Percentiles rank a stretch among this genome's conserved stretches.
These are phyloP conservation scores for Nemoura dubitans DNA, from an alignment of 2,888 invertebrate genomes.

Conservation along the genomic window DNA sequence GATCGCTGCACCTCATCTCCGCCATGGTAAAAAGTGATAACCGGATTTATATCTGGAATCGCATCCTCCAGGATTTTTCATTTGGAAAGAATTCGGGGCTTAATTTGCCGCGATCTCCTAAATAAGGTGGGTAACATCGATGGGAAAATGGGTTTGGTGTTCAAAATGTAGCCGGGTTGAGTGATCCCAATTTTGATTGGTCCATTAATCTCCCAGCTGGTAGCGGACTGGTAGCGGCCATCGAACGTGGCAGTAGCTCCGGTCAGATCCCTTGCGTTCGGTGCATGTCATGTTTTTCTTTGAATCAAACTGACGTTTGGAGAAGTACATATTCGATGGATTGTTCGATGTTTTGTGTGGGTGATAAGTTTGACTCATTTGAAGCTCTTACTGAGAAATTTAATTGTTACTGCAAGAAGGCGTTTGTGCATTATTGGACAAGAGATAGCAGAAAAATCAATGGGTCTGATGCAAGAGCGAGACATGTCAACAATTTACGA, in stretches of 20 bases:
- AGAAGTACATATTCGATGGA: neutral
- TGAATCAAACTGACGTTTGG: no score
- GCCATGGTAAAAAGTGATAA: no score
- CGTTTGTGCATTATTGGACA: slow-evolving; percentile 30
- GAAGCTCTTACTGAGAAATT: slow-evolving; percentile 1
- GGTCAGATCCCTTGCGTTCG: no score
- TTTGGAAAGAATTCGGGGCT: no score
- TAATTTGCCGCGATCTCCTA: no score
- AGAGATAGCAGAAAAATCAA: slow-evolving; percentile 30
- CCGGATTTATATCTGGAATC: no score
- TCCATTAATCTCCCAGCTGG: neutral
- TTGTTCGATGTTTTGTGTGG: neutral
- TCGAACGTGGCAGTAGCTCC: slow-evolving; percentile 26
- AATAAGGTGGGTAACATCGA: no score
- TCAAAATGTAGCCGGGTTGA: no score
- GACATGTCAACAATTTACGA: neutral
- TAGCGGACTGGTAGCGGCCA: neutral
- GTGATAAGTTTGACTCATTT: slow-evolving; percentile 30
- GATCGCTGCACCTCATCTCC: no score
- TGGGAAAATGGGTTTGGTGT: no score
- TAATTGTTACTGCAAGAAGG: neutral
- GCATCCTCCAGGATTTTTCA: no score
- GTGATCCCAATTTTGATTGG: neutral
- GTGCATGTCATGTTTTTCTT: no score
- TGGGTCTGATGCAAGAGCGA: neutral